These are phyloP conservation scores for Bovichtus variegatus DNA, from an alignment of 2,797 vertebrate species.

Conservation along the genomic window DNA sequence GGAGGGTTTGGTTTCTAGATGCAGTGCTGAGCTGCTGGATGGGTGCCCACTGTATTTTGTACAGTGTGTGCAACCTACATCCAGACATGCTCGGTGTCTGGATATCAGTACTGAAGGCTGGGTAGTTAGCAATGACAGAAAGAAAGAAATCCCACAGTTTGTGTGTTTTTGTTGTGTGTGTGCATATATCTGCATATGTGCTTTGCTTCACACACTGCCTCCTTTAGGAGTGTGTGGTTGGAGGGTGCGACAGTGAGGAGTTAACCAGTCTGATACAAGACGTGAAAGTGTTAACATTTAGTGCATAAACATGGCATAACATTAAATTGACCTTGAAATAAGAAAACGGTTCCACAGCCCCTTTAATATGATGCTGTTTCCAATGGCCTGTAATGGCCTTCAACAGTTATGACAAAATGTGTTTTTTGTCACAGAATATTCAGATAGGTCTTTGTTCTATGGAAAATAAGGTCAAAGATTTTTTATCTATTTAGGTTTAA, in stretches of 20 bases:
- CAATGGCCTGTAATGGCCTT: neutral
- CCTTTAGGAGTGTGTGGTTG: slow-evolving; percentile 26
- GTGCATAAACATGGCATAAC: slow-evolving; percentile 12
- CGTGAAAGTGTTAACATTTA: slow-evolving; percentile 22
- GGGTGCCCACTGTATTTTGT: neutral
- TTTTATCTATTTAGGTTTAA: neutral
- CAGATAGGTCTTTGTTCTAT: neutral
- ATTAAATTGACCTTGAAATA: slow-evolving; percentile 1
- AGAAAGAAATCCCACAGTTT: neutral
- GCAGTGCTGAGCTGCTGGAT: slow-evolving; percentile 13
- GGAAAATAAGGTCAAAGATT: neutral
- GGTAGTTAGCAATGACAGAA: slow-evolving; percentile 15
- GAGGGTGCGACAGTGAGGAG: slow-evolving; percentile 28
- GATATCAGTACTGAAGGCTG: slow-evolving; percentile 3
- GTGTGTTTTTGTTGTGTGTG: neutral
- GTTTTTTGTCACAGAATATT: neutral
- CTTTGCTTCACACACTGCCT: slow-evolving; percentile 2
- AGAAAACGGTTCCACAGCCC: neutral
- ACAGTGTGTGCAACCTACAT: neutral
- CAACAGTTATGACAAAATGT: neutral
- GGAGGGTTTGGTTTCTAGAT: slow-evolving; percentile 19
- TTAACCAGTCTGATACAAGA: slow-evolving; percentile 35
- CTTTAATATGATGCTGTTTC: neutral
- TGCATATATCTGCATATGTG: neutral
- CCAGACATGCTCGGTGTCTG: slow-evolving; percentile 1